Base-by-base conservation (phyloP, 2,888 invertebrate genomes). In the Syrphus vitripennis region DNA sequence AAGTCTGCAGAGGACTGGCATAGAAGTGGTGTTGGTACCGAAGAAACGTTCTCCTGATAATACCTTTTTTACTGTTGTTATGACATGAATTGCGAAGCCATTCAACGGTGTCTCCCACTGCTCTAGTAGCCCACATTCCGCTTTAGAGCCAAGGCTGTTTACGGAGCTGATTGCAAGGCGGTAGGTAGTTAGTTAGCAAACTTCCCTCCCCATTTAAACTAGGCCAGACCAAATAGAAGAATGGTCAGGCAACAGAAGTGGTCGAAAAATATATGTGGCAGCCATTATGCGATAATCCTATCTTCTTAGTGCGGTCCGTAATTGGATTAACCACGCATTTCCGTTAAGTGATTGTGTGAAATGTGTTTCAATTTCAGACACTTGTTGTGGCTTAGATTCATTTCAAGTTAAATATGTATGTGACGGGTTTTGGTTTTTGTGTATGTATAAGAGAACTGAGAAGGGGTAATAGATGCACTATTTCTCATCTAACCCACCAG, bases 281-380 rank as follows among this genome's bases (percentile, higher is more conserved):
- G 45, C 76, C 71, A 76, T 84, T 80, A 71, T 61, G 80, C 61
- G 76, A 81, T 81, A 84, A 84, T 84, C 81, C 84, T 72, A 76
- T 84, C 84, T 77, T 31, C 76, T 84, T 80, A 84, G 80, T 80
- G n/a, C n/a, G 80, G 31, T 45, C 50, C 81, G 81, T 84, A 84
- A 84, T 84, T 80, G 84, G 84, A 84, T 84, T 84, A 84, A 67
- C 57, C 84, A 72, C 71, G 81, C 71, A 81, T 81, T 76, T 67
- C 48, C 19, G 71, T 72, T 76, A 76, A 80, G 70, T 53, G 76
- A 72, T 72, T 81, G 42, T 81, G 42, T 42, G 29, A 75, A 83
- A 48, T 80, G 80, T n/a, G n/a, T n/a, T n/a, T n/a, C n/a, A n/a
- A n/a, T 71, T 79, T 55, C 31, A 29, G 57, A 71, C 76, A 84